Evolutionary conservation across 2,113 vertebrate species (phyloP), one percentile per base, ranked within the genome.

Genomic region (Jacana jacana): DNA sequence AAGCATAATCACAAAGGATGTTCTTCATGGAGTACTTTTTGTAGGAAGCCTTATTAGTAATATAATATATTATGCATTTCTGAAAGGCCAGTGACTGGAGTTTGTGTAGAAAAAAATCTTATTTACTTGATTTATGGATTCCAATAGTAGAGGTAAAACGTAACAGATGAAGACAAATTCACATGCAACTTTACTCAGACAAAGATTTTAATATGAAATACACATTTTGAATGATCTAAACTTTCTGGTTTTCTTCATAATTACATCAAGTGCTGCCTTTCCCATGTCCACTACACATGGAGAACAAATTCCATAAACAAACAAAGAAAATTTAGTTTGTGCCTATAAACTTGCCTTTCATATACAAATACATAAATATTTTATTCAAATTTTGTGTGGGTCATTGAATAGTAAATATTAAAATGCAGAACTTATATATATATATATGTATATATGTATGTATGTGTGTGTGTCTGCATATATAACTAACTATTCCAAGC

Each of bases 201-300:
- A 48, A 75, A 76, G 42, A 71, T 65, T 89, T 86, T 87, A 1
- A 2, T 86, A 65, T 33, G 27, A 81, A 90, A 72, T n/a, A 68
- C 8, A 51, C 10, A 33, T 16, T 57, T 25, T 46, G 49, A 82
- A 63, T 28, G 28, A 30, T 89, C 31, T n/a, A 76, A 79, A 39
- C 19, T n/a, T 49, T 85, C 18, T 73, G 2, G 42, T 93, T 91
- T 88, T 46, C 61, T 77, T 83, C 18, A 30, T 51, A 63, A 63
- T 86, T 39, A 58, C 27, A 60, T n/a, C 46, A 88, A 85, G 51
- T 14, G 3, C 10, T 85, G 91, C 33, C 20, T 83, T 20, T 28
- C 10, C 35, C 6, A 0, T 48, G 13, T 30, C 20, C 19, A n/a
- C 11, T 63, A 22, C 13, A 17, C 0, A 2, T 37, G 31, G n/a